These are phyloP conservation scores for Delia radicum DNA, from an alignment of 1,140 invertebrate genomes.

Conservation along the genomic window DNA sequence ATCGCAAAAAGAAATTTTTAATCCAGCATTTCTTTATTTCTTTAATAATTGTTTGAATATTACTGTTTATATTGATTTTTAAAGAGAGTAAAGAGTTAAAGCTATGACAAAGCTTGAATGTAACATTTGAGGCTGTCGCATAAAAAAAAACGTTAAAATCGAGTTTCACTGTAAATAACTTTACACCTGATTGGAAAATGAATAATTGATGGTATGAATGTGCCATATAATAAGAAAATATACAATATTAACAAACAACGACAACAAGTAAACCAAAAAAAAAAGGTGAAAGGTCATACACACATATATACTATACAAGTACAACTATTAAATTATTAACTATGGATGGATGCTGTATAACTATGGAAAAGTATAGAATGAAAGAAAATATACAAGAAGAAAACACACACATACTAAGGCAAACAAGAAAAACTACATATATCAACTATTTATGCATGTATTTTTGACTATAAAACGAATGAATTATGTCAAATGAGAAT, in stretches of 20 bases:
- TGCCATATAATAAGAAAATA: not conserved
- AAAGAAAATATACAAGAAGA: not conserved
- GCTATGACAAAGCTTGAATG: no score
- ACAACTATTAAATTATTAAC: not conserved
- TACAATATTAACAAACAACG: not conserved
- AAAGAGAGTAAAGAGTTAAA: no score
- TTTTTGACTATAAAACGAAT: not conserved
- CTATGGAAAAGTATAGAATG: not conserved
- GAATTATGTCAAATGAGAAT: not conserved
- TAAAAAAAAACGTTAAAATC: no score
- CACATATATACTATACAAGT: not conserved
- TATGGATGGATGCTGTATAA: not conserved
- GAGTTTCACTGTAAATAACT: no score
- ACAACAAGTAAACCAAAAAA: not conserved
- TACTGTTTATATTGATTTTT: no score
- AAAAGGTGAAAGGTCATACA: conserved; percentile 7
- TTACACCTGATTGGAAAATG: not conserved
- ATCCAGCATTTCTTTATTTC: no score
- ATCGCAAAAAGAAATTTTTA: no score
- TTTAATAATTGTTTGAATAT: no score
- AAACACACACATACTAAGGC: not conserved
- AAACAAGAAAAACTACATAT: no score
- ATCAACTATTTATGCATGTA: no score
- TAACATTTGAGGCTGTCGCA: no score
- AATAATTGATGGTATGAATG: not conserved